Percentiles rank a stretch among this genome's conserved stretches.
Conservation (phyloP, 1,140 invertebrate genomes). For the Papilio aristodemus region DNA sequence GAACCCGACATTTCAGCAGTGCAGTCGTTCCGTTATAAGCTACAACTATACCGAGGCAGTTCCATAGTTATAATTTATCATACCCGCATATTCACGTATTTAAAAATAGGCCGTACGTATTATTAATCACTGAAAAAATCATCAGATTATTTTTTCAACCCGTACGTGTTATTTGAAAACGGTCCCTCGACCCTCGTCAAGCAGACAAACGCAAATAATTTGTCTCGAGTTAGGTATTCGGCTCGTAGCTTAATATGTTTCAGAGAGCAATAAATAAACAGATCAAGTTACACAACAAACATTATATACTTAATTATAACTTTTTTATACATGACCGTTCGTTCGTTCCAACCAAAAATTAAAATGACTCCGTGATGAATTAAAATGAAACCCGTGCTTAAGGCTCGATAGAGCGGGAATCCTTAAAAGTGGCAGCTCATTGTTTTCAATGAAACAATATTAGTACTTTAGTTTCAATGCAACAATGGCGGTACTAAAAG, state of each 20-base stretch:
- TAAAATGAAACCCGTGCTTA: conserved; percentile 5
- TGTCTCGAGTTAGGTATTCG: conserved; percentile 24
- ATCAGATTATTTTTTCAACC: conserved; percentile 7
- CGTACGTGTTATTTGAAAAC: conserved; percentile 23
- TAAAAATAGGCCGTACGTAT: not conserved
- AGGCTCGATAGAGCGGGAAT: conserved; percentile 1
- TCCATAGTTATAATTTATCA: too few species aligned
- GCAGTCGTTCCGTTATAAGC: too few species aligned
- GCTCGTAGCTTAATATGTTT: conserved; percentile 24
- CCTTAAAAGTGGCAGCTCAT: conserved; percentile 19
- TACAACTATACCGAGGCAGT: too few species aligned
- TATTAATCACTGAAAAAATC: not conserved
- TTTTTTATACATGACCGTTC: too few species aligned
- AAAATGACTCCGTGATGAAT: too few species aligned
- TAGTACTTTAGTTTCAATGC: too few species aligned
- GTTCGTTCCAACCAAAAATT: too few species aligned
- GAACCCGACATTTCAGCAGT: too few species aligned
- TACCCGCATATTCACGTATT: not conserved
- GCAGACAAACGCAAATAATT: conserved; percentile 32
- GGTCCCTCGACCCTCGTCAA: conserved; percentile 26
- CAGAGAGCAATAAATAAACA: conserved; percentile 29
- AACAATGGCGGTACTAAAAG: not conserved
- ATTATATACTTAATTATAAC: not conserved
- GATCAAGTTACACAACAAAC: conserved; percentile 5
- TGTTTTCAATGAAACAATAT: too few species aligned